Evolutionary conservation across 2,797 vertebrate genomes (phyloP), one percentile per base, ranked within the genome.

Genomic region (Premnoplex brunnescens): DNA sequence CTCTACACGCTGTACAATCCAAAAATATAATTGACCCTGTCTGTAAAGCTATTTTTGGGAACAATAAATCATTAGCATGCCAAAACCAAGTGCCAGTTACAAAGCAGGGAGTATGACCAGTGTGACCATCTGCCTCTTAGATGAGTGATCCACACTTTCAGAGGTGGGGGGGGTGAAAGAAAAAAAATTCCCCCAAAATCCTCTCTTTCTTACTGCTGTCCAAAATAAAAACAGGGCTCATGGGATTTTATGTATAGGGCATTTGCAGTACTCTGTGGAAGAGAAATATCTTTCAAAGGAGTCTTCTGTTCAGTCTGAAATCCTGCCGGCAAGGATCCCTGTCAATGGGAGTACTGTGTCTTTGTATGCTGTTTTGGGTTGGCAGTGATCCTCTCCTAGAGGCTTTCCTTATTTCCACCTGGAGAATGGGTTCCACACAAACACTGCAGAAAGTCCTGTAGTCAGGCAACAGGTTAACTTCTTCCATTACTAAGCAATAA

Each of bases 1-100:
- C 64, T 92, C 46, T 85, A 77, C 69, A 91, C 8, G 14, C 52
- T 86, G 68, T 66, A 90, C 74, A 73, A 80, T 90, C 84, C 71
- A 72, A 78, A 95, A 93, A 89, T 95, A 89, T 91, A 96, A 95
- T 94, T 95, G 93, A 85, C 79, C 79, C 93, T 68, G 58, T 82
- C 72, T 97, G 80, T 91, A 88, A 87, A 95, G 92, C 75, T 95
- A 93, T 93, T 95, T 92, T 76, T 13, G 86, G 95, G 69, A 74
- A 95, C 72, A 95, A 87, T 88, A 83, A 95, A 94, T 89, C 91
- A 97, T 96, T 95, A 96, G 74, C 56, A 88, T 96, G 92, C 77
- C 46, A 91, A 95, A 96, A 79, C 6, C 95, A 93, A 96, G 51
- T 66, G 89, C 85, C 69, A 84, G 60, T 72, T 89, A 90, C 71